Evolutionary conservation across 2,797 vertebrate species (phyloP), one percentile per base, ranked within the genome.

Genomic region (Gallinago stenura): DNA sequence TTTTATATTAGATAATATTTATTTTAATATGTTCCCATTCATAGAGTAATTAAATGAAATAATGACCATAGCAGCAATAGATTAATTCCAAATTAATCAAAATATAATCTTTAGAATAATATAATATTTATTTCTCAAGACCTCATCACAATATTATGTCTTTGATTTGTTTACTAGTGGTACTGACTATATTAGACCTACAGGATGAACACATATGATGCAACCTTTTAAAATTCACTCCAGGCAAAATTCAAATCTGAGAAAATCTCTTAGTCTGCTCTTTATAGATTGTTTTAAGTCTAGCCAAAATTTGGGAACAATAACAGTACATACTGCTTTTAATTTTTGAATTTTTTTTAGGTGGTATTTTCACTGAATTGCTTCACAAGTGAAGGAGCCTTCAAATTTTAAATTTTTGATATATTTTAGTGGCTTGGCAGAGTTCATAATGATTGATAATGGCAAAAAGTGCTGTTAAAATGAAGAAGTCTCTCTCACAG

Each of bases 401-500:
- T 7, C 15, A 69, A 86, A 71, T 73, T 82, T 92, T 25, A 75
- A 60, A 91, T 89, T 73, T 94, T 5, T 80, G 75, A 57, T 72
- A 15, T 48, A 87, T 84, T 92, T 82, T 46, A 5, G 1, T 69
- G 16, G 14, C 51, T 95, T 26, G 19, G 41, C 28, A 90, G 54
- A 83, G 30, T 31, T 83, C 17, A 21, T 45, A 88, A 57, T 84
- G 78, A 92, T 68, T 83, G 41, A 84, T 91, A 95, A 90, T 35
- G 35, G 46, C 30, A 91, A 87, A 92, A 84, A 62, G 11, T 78
- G 37, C 21, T 2, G 1, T 91, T 90, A 93, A 79, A 56, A 81
- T 92, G 51, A 96, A 96, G 76, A 76, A 89, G 66, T 70, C 22
- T 10, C 12, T 90, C 46, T 88, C 79, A 90, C 10, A 72, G 53